Percentiles rank a stretch among this genome's conserved stretches.
phyloP scores from a whole-genome alignment of 2,113 vertebrate species.

The Aspidoscelis tigris region DNA sequence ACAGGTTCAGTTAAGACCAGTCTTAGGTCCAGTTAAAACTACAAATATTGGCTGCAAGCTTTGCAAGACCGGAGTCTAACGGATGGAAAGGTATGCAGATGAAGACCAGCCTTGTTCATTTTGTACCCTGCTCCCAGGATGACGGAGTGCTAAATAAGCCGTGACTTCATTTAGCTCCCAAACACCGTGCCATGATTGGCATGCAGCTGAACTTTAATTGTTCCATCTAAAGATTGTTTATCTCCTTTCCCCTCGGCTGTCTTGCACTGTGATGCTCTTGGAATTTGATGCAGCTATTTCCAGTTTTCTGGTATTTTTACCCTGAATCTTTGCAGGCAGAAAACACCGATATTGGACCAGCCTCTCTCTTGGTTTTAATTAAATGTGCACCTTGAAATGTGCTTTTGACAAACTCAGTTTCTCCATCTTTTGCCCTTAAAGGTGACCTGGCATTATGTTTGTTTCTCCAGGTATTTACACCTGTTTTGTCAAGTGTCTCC shows the following conservation, averaged over 20 bases:
- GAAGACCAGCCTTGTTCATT: not conserved
- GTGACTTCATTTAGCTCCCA: constrained; percentile 38
- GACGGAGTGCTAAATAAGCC: not conserved
- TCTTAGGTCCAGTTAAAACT: not conserved
- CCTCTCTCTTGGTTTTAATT: constrained; percentile 78
- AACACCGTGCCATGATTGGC: constrained; percentile 38
- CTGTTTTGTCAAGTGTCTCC: not conserved
- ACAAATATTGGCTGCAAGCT: not conserved
- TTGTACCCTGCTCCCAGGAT: not conserved
- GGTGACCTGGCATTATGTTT: constrained; percentile 39
- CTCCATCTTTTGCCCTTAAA: constrained; percentile 55
- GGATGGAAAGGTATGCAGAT: accelerated
- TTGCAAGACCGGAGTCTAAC: accelerated
- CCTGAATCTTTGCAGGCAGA: constrained; percentile 56
- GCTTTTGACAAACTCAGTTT: constrained; percentile 63
- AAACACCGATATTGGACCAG: constrained; percentile 58
- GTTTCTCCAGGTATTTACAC: constrained; percentile 15
- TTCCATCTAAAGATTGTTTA: constrained; percentile 69
- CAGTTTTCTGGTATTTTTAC: constrained; percentile 71
- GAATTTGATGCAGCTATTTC: constrained; percentile 74
- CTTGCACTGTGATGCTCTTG: constrained; percentile 46
- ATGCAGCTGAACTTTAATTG: constrained; percentile 69
- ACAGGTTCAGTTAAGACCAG: not conserved
- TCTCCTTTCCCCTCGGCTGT: constrained; percentile 41
- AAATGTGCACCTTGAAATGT: constrained; percentile 76